Evolutionary conservation across 2,797 vertebrate species (phyloP).

Genomic region (Hoplostethus mediterraneus): DNA sequence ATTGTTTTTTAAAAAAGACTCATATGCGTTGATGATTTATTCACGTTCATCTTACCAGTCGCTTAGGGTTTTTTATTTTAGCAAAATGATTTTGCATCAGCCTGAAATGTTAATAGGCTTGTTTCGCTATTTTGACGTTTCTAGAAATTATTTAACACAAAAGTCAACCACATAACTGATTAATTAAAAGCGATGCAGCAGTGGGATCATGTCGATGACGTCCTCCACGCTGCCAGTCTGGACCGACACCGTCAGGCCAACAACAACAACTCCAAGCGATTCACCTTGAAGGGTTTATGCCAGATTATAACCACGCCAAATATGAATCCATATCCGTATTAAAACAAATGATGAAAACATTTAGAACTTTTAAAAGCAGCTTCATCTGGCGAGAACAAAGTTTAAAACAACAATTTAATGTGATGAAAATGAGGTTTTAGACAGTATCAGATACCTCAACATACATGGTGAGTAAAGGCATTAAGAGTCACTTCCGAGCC

Average conservation of each 20-base stretch:
- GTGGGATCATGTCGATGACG: too few species aligned
- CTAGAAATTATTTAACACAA: too few species aligned
- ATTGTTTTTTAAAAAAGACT: too few species aligned
- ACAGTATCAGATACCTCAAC: not conserved
- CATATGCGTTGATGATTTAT: too few species aligned
- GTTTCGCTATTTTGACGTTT: too few species aligned
- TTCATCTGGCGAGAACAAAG: not conserved
- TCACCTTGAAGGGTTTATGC: not conserved
- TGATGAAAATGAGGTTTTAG: not conserved
- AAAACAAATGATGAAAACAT: slow-evolving; percentile 14
- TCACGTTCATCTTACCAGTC: too few species aligned
- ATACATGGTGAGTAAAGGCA: not conserved
- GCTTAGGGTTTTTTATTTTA: too few species aligned
- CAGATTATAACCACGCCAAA: not conserved
- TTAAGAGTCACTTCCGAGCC: slow-evolving; percentile 25
- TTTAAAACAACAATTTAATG: not conserved
- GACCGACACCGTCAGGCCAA: slow-evolving; percentile 2
- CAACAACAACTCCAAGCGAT: slow-evolving; percentile 12
- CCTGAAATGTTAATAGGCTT: too few species aligned
- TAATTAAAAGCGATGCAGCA: slow-evolving; percentile 5
- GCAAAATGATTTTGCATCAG: too few species aligned
- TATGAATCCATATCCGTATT: not conserved
- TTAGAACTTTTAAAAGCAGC: not conserved
- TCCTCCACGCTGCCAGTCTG: too few species aligned
- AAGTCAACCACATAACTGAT: not conserved